Percentiles rank a stretch among this genome's conserved stretches.
These are phyloP conservation scores for Pheosia tremula DNA, from an alignment of 2,888 invertebrate genomes.

Conservation along the genomic window DNA sequence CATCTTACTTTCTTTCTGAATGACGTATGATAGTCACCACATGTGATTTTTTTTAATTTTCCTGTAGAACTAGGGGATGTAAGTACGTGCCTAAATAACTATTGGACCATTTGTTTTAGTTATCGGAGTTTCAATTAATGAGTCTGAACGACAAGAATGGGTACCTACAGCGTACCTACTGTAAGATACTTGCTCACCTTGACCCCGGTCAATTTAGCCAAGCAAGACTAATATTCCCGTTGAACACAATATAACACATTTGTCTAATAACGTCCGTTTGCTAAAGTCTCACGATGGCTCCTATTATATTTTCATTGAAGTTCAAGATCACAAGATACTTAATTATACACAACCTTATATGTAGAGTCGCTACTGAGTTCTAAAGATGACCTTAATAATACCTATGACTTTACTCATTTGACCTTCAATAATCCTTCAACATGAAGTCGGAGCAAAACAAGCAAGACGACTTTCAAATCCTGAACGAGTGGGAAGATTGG, in stretches of 20 bases:
- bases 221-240: conserved; percentile 26
- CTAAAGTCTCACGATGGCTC: not conserved
- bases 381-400: not conserved
- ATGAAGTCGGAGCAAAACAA: no score
- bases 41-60: no score
- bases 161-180: conserved; percentile 20
- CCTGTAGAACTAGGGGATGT: no score
- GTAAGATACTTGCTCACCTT: conserved; percentile 52
- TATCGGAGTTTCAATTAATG: not conserved
- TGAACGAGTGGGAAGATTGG: no score
- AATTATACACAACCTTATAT: not conserved
- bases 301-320: conserved; percentile 4
- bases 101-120: not conserved
- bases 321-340: not conserved
- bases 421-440: no score
- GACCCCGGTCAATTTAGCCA: conserved; percentile 38
- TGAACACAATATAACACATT: conserved; percentile 3
- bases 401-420: no score
- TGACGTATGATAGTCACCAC: no score
- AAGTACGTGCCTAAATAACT: no score
- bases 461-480: no score
- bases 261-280: not conserved
- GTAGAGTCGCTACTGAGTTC: not conserved
- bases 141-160: not conserved
- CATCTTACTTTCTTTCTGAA: no score